phyloP scores from a whole-genome alignment of 2,797 vertebrate species.

The Sorex maritimensis region DNA sequence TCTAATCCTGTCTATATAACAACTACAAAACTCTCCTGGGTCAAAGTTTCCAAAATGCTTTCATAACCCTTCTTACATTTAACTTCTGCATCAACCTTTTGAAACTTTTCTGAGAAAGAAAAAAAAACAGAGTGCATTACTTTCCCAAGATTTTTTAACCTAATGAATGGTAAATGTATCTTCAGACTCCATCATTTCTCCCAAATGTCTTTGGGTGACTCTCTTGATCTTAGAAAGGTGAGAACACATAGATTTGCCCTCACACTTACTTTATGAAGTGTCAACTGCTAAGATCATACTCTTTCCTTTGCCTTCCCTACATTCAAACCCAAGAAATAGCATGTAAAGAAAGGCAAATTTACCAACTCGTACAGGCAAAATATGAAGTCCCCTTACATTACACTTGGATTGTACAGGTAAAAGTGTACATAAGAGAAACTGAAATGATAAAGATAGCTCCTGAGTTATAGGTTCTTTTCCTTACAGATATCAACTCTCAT shows the following conservation, averaged over 20 bases:
- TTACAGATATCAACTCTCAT: neutral
- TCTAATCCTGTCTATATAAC: neutral
- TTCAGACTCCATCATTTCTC: neutral
- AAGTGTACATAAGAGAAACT: neutral
- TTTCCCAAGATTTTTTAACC: conserved; percentile 50
- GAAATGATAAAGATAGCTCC: neutral
- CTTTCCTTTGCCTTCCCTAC: neutral
- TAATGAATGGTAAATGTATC: neutral
- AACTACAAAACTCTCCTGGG: neutral
- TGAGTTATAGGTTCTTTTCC: neutral
- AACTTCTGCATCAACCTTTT: conserved; percentile 24
- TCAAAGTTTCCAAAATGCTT: conserved; percentile 27
- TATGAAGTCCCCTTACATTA: neutral
- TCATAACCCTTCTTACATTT: neutral
- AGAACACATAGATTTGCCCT: neutral
- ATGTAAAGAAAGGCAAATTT: neutral
- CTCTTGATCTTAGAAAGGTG: neutral
- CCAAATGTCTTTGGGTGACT: neutral
- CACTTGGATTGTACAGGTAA: neutral
- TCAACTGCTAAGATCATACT: neutral
- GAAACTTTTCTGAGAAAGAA: neutral
- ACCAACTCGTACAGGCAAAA: neutral
- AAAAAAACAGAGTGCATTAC: neutral
- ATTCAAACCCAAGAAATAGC: neutral
- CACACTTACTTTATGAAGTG: neutral